Conservation (phyloP, 2,797 vertebrate species). For the Mionectes olivaceus region DNA sequence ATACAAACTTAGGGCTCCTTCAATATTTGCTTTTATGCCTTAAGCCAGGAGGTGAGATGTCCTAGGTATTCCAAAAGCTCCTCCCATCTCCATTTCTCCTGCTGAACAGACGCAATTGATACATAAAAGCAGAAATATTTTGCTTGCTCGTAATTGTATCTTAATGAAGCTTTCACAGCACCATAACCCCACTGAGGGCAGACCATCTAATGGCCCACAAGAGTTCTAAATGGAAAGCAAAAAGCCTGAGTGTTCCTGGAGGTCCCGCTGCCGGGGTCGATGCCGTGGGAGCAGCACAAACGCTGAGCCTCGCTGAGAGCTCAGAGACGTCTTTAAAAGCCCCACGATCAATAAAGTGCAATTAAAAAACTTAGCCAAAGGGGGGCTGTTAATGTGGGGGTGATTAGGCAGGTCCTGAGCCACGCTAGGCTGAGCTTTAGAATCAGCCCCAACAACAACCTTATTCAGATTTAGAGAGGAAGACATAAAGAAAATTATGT, state of each 20-base stretch:
- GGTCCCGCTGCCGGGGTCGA: fast-evolving
- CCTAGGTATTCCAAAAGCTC: neutral
- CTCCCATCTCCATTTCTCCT: neutral
- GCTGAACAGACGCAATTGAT: fast-evolving
- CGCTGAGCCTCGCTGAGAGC: fast-evolving
- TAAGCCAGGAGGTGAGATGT: neutral
- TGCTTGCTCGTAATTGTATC: neutral
- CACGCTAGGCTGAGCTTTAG: fast-evolving
- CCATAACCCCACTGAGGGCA: neutral
- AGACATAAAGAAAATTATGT: fast-evolving
- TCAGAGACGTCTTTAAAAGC: neutral
- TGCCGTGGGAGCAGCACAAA: neutral
- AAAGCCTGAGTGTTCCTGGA: neutral
- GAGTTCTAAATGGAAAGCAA: neutral
- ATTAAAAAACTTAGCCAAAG: neutral
- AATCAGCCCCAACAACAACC: neutral
- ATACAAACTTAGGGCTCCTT: neutral
- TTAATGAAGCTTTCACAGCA: neutral
- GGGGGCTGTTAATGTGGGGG: neutral
- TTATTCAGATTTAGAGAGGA: neutral
- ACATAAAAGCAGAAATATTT: neutral
- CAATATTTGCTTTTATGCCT: neutral
- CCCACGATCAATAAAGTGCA: neutral
- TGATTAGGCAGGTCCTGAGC: neutral
- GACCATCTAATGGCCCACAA: fast-evolving